Base-by-base conservation (phyloP, 2,797 vertebrate genomes). In the Sandelia bainsii region DNA sequence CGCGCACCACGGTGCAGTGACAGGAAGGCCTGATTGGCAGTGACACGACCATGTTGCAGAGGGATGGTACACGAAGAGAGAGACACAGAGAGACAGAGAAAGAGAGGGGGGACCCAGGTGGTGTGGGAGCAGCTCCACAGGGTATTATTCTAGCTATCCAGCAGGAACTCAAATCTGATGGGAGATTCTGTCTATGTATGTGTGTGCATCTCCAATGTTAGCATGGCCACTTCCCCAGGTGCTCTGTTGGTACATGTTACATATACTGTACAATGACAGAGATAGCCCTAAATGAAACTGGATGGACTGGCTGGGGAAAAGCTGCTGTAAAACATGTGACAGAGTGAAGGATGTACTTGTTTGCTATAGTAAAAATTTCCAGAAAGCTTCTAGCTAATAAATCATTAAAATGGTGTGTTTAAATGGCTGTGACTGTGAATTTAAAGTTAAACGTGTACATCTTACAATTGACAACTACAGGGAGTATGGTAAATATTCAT, bases 1-100 rank as follows among this genome's bases (percentile, higher is more conserved):
- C 80, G 72, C 56, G 58, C 86, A 78, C 82, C 85, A 53, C 83
- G 69, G 87, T 75, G 80, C 87, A 69, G 85, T 93, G 92, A 93
- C 93, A 93, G 90, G 84, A 87, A 89, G 90, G 87, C 90, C 90
- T 94, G 92, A 94, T 93, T 93, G 92, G 91, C 93, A 92, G 90
- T 91, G 91, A 92, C 92, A 92, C 76, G 77, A 73, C 86, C 90
- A 82, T 90, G 90, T 90, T 90, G 86, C 82, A 75, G 84, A 89
- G 79, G 85, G 88, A 89, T 80, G 82, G 88, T 82, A 82, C 81
- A 84, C 83, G 54, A 53, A 62, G 72, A 82, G 66, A 73, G 56
- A 65, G 67, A 46, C 6, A 5, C 7, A 40, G 46, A 59, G 69
- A 82, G 66, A 73, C 50, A 65, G 67, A 49, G 19, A 5, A 10